phyloP scores from a whole-genome alignment of 2,888 invertebrate species.

The Spisula subtruncata region DNA sequence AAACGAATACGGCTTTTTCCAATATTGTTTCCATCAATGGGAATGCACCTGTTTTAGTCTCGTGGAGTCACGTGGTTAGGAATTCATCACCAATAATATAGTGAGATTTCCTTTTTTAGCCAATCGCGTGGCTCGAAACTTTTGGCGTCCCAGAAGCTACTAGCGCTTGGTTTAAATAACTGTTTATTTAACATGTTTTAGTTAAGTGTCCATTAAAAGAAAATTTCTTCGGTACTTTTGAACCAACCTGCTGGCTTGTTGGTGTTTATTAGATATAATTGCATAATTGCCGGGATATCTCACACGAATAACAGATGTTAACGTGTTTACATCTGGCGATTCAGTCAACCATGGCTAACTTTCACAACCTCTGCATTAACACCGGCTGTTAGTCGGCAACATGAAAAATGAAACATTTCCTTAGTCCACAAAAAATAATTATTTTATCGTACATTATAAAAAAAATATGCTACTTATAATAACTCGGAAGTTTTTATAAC shows the following conservation, averaged over 20 bases:
- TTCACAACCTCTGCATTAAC: slow-evolving; percentile 38
- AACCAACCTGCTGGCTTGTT: slow-evolving; percentile 50
- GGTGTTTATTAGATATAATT: slow-evolving; percentile 62
- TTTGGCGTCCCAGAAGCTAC: background rate
- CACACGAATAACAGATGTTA: slow-evolving; percentile 56
- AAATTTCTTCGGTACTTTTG: slow-evolving; percentile 39
- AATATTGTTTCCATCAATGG: slow-evolving; percentile 71
- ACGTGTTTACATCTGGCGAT: slow-evolving; percentile 48
- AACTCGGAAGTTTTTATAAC: background rate
- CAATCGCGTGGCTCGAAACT: slow-evolving; percentile 35
- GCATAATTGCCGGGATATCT: slow-evolving; percentile 65
- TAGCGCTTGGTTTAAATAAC: slow-evolving; percentile 34
- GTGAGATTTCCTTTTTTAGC: slow-evolving; percentile 33
- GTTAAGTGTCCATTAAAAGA: slow-evolving; percentile 32
- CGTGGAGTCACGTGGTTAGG: slow-evolving; percentile 71
- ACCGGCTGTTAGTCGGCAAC: slow-evolving; percentile 41
- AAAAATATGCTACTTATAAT: background rate
- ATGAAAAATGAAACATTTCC: background rate
- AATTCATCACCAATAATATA: slow-evolving; percentile 66
- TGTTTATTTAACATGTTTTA: slow-evolving; percentile 50
- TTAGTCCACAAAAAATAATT: slow-evolving; percentile 9
- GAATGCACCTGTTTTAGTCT: slow-evolving; percentile 76
- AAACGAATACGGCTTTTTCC: slow-evolving; percentile 76
- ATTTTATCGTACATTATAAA: background rate
- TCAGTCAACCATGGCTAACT: slow-evolving; percentile 51